Evolutionary conservation across 2,797 vertebrate genomes (phyloP).

Genomic region (Halcyon badia): DNA sequence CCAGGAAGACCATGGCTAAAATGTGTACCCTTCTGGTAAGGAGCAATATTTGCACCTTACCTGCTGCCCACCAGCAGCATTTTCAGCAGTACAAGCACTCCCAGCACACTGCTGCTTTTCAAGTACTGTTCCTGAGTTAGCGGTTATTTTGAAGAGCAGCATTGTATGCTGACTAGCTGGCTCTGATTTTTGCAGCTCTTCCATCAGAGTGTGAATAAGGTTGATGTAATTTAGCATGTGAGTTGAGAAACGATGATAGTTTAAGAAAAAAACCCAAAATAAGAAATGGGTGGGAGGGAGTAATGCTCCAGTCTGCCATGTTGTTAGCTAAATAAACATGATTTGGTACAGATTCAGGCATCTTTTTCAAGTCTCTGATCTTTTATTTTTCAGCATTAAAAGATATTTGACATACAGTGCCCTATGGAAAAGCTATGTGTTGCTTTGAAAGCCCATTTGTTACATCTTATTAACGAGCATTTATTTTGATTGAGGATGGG

Average conservation of each 20-base stretch:
- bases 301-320: too few species aligned
- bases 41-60: background rate
- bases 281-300: too few species aligned
- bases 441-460: background rate
- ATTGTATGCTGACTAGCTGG: too few species aligned
- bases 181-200: too few species aligned
- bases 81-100: background rate
- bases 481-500: background rate
- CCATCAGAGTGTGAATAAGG: too few species aligned
- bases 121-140: too few species aligned
- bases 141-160: too few species aligned
- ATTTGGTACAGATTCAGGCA: background rate
- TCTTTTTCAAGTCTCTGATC: background rate
- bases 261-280: too few species aligned
- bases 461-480: background rate
- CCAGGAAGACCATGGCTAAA: background rate
- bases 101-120: too few species aligned
- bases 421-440: background rate
- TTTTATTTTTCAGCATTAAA: background rate
- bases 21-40: background rate
- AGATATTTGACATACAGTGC: rapidly evolving
- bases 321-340: background rate
- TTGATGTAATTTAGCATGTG: too few species aligned
- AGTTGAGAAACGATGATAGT: too few species aligned
- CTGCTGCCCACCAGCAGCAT: background rate